Evolutionary conservation across 2,113 vertebrate genomes (phyloP).

Genomic region (Lynx canadensis): DNA sequence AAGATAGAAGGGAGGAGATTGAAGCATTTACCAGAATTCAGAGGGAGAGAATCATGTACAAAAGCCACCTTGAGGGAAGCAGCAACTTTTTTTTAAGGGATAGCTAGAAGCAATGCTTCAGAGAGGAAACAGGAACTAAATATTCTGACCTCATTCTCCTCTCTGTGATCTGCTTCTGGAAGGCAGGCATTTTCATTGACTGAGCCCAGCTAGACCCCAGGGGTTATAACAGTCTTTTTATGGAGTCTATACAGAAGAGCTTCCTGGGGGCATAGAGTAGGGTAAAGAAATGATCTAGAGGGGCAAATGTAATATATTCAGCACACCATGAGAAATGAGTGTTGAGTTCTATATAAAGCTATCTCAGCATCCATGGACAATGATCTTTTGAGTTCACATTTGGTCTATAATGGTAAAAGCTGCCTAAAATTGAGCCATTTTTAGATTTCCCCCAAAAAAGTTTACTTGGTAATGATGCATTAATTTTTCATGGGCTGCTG

Average conservation of each 20-base stretch:
- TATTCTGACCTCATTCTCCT: background rate
- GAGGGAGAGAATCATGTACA: background rate
- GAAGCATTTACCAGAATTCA: background rate
- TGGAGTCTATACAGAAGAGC: too few species aligned
- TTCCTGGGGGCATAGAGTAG: background rate
- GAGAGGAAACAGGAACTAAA: background rate
- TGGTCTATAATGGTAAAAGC: background rate
- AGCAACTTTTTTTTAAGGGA: background rate
- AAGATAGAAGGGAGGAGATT: background rate
- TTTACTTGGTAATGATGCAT: background rate
- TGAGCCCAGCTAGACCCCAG: background rate
- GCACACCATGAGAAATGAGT: background rate
- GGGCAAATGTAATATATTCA: background rate
- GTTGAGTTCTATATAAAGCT: background rate
- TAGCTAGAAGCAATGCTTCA: background rate
- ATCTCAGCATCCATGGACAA: background rate
- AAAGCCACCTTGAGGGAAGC: background rate
- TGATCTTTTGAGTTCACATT: background rate
- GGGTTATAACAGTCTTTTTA: background rate
- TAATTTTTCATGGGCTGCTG: background rate
- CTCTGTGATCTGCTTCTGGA: background rate
- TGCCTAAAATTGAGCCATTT: background rate
- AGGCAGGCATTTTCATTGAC: background rate
- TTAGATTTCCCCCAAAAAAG: conserved; percentile 8
- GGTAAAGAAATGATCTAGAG: background rate